Percentiles rank a stretch among this genome's conserved stretches.
Conservation (phyloP, 1,140 invertebrate species). For the Dendroctonus valens region DNA sequence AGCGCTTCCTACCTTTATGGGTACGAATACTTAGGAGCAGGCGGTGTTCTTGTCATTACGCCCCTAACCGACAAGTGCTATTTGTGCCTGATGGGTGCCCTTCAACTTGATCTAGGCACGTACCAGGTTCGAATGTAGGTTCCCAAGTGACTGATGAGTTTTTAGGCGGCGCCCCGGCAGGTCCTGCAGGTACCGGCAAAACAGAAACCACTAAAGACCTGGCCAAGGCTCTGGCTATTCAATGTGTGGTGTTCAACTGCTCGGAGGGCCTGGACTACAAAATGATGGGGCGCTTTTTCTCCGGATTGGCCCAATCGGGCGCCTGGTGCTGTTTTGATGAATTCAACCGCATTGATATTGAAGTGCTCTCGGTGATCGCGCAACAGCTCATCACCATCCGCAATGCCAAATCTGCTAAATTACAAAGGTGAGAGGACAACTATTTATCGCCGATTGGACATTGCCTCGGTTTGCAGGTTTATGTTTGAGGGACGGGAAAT, state of each 20-base stretch:
- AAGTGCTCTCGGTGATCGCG: slow-evolving; percentile 86
- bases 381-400: slow-evolving; percentile 78
- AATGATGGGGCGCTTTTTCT: slow-evolving; percentile 88
- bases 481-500: slow-evolving; percentile 90
- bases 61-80: slow-evolving; percentile 86
- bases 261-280: slow-evolving; percentile 81
- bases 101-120: slow-evolving; percentile 75
- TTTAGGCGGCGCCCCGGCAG: slow-evolving; percentile 76
- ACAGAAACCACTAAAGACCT: slow-evolving; percentile 93
- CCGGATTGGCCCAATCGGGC: slow-evolving; percentile 81
- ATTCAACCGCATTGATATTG: slow-evolving; percentile 88
- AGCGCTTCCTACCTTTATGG: slow-evolving; percentile 79
- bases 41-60: slow-evolving; percentile 76
- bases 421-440: slow-evolving; percentile 55
- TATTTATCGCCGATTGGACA: background rate
- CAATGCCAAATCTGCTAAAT: slow-evolving; percentile 69
- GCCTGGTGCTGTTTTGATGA: slow-evolving; percentile 93
- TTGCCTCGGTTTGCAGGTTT: slow-evolving; percentile 57
- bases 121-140: background rate
- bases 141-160: background rate
- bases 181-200: slow-evolving; percentile 91
- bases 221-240: slow-evolving; percentile 81
- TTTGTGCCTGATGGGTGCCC: slow-evolving; percentile 82
- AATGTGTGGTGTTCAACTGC: slow-evolving; percentile 90
- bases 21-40: slow-evolving; percentile 90